Evolutionary conservation across 37 sponge, comb jelly and placozoan genomes (phyloP), one percentile per base, ranked within the genome.

Genomic region (Aplysina aerophoba): DNA sequence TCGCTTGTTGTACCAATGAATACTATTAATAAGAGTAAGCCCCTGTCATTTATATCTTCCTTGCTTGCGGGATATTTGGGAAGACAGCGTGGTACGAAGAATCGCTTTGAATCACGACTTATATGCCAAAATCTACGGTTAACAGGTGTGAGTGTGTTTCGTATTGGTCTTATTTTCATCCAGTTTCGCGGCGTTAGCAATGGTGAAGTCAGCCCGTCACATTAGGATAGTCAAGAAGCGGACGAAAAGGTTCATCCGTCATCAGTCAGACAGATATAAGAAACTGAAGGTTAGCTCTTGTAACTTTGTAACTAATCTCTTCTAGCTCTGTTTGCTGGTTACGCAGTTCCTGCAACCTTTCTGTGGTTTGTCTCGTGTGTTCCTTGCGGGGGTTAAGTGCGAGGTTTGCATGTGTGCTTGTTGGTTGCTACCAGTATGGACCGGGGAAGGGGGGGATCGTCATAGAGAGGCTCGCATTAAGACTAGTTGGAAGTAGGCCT

Each of bases 221-320:
- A 84, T 86, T 5, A 50, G 55, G 12, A 85, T 88, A 39, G 90
- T 98, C 27, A 98, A 95, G 89, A 98, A 98, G 80, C 81, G 96
- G 57, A 95, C 91, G 39, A 95, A 98, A 85, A 87, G 78, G 84
- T 98, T 98, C 71, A 95, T 90, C 77, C 89, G 98, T 19, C 96
- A 95, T 61, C 98, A 98, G 81, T 95, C 96, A 0, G 98, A 98
- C 73, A 71, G 98, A 55, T 98, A 93, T 80, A 80, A 83, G 78
- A 95, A 93, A 79, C 53, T 98, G 41, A 89, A 93, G 92, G 97
- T 96, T 83, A 64, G 68, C 4, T n/a, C 11, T 6, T 24, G 65
- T 6, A 2, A 6, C 4, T 63, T 24, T 63, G 24, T 30, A 28
- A 12, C 27, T 65, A n/a, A 0, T 28, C 1, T 4, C 6, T 25